phyloP scores from a whole-genome alignment of 2,888 invertebrate species.

The Eilema griseolum region DNA sequence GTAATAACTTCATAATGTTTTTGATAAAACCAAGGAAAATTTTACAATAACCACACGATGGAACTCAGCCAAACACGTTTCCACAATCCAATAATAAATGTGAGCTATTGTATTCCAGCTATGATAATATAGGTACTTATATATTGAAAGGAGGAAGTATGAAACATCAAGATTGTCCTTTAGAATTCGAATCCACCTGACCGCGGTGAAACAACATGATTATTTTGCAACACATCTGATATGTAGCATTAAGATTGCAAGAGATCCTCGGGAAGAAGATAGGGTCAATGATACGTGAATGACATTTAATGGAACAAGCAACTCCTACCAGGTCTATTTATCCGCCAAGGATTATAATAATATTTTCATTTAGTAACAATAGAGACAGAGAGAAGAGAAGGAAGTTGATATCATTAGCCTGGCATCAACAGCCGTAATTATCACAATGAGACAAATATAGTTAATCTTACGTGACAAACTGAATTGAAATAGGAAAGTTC shows the following conservation, averaged over 20 bases:
- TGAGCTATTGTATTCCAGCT: conserved; percentile 59
- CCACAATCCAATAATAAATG: conserved; percentile 62
- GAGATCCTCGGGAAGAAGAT: background rate
- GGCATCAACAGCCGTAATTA: conserved; percentile 26
- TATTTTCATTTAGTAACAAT: background rate
- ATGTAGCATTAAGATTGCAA: background rate
- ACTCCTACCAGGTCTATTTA: background rate
- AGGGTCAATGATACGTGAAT: background rate
- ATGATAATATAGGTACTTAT: conserved; percentile 40
- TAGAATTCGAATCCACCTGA: background rate
- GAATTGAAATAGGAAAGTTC: conserved; percentile 45
- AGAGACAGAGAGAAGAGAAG: no score
- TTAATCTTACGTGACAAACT: conserved; percentile 50
- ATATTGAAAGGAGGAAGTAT: conserved; percentile 13
- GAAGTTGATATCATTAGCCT: conserved; percentile 27
- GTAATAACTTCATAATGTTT: conserved; percentile 46
- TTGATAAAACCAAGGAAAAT: conserved; percentile 54
- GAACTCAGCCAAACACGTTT: conserved; percentile 62
- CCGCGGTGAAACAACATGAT: background rate
- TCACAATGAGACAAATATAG: conserved; percentile 37
- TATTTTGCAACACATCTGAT: background rate
- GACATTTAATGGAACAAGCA: background rate
- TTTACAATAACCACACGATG: conserved; percentile 57
- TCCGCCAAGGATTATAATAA: background rate
- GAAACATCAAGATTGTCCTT: background rate